Conservation (phyloP, 2,888 invertebrate genomes). For the Kryphioiulus occultus region DNA sequence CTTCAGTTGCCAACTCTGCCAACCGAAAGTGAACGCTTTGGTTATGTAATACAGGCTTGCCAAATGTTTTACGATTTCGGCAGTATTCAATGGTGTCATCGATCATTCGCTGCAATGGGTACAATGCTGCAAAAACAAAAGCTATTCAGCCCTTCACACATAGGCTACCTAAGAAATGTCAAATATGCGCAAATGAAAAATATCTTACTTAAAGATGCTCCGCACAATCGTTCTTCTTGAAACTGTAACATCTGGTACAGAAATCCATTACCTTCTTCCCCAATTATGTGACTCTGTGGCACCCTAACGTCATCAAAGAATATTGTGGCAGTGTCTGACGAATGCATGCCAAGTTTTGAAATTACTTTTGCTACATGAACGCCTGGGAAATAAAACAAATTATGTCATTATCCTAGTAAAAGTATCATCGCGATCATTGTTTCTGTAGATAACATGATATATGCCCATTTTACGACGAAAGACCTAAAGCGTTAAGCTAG, state of each 20-base stretch:
- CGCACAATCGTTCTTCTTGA: slow-evolving; percentile 67
- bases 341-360: slow-evolving; percentile 66
- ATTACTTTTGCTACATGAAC: slow-evolving; percentile 63
- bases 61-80: slow-evolving; percentile 64
- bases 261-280: slow-evolving; percentile 67
- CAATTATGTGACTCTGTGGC: slow-evolving; percentile 65
- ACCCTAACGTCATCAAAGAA: slow-evolving; percentile 68
- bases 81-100: slow-evolving; percentile 66
- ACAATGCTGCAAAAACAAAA: background rate
- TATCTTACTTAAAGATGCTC: slow-evolving; percentile 41
- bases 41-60: slow-evolving; percentile 63
- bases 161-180: too few relatives aligned
- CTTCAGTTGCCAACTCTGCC: slow-evolving; percentile 67
- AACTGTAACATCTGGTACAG: slow-evolving; percentile 69
- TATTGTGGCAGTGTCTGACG: slow-evolving; percentile 67
- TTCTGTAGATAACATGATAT: too few relatives aligned
- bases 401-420: background rate
- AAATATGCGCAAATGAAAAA: background rate
- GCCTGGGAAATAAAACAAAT: slow-evolving; percentile 57
- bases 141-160: background rate
- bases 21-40: slow-evolving; percentile 66
- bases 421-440: too few relatives aligned
- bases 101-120: slow-evolving; percentile 56
- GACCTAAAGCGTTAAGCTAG: too few relatives aligned
- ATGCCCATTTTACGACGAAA: too few relatives aligned